Base-by-base conservation (phyloP, 64 coral and sea anemone genomes). In the Platygyra sinensis region DNA sequence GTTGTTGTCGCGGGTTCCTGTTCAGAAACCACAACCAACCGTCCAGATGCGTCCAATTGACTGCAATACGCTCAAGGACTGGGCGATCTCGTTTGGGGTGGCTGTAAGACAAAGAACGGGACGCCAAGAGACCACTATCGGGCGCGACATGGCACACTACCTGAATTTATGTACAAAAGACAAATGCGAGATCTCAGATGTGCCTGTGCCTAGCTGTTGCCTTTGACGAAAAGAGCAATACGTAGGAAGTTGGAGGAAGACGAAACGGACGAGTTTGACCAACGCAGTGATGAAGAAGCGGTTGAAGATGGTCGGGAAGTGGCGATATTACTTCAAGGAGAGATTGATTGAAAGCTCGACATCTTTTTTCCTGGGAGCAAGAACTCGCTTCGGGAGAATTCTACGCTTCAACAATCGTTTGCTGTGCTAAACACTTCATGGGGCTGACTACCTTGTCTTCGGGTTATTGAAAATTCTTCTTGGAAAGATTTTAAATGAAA, bases 161-260 rank as follows among this genome's bases (percentile, higher is more conserved):
- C 91, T 51, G 90, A 92, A 46, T 92, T 77, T 28, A 59, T 86
- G 22, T 91, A 91, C 54, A 80, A 91, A 59, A 50, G 89, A 52
- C 79, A 91, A n/a, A 11, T 76, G 60, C 29, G 77, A 52, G 13
- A 50, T n/a, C 36, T 72, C 16, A 55, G 69, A 87, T 1, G 2
- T 8, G 8, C 32, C 84, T n/a, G n/a, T 87, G 10, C 28, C n/a
- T n/a, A n/a, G n/a, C 42, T 25, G 22, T 88, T 24, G 10, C 24
- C 0, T 88, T 76, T 51, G 55, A 88, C n/a, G 71, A 77, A 15
- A 33, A 27, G n/a, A 10, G 15, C 12, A 32, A 65, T 18, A 63
- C 7, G 52, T 46, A 8, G 17, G 72, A 88, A 3, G 10, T 72
- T 4, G 15, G 36, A 52, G 9, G 65, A 72, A 64, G 3, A 25